Evolutionary conservation across 2,888 invertebrate species (phyloP).

Genomic region (Mechanitis messenoides): DNA sequence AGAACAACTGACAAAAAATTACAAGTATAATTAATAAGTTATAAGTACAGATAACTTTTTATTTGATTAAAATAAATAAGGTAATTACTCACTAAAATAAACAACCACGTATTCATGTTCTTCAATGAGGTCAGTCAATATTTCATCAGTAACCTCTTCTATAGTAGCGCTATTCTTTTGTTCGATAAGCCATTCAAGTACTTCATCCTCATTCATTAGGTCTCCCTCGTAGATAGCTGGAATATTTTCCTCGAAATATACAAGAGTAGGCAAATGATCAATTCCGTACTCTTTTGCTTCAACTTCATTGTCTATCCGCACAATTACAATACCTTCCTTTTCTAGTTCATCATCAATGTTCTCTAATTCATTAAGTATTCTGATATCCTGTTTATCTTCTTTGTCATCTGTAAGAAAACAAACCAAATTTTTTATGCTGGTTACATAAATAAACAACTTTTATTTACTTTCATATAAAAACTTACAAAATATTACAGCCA

Average conservation of each 20-base stretch:
- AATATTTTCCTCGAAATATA: constrained; percentile 94
- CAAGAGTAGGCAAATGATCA: constrained; percentile 88
- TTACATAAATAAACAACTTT: background rate
- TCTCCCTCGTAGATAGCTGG: constrained; percentile 95
- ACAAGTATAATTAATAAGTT: no score
- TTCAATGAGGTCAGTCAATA: constrained; percentile 87
- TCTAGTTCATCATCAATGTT: constrained; percentile 95
- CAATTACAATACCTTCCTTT: constrained; percentile 92
- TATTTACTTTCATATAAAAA: constrained; percentile 33
- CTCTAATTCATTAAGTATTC: constrained; percentile 91
- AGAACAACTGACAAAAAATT: no score
- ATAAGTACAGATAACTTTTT: background rate
- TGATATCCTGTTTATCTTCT: constrained; percentile 91
- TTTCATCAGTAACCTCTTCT: constrained; percentile 95
- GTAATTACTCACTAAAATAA: constrained; percentile 85
- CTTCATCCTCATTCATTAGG: constrained; percentile 93
- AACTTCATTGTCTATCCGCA: constrained; percentile 91
- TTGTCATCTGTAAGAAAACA: constrained; percentile 83
- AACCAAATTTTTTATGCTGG: background rate
- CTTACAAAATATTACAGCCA: constrained; percentile 95
- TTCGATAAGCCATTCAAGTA: constrained; percentile 90
- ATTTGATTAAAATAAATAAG: constrained; percentile 4
- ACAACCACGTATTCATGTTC: constrained; percentile 96
- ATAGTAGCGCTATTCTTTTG: constrained; percentile 94
- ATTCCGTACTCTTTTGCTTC: constrained; percentile 95